Evolutionary conservation across 2,113 vertebrate species (phyloP).

Genomic region (Heliornis fulica): DNA sequence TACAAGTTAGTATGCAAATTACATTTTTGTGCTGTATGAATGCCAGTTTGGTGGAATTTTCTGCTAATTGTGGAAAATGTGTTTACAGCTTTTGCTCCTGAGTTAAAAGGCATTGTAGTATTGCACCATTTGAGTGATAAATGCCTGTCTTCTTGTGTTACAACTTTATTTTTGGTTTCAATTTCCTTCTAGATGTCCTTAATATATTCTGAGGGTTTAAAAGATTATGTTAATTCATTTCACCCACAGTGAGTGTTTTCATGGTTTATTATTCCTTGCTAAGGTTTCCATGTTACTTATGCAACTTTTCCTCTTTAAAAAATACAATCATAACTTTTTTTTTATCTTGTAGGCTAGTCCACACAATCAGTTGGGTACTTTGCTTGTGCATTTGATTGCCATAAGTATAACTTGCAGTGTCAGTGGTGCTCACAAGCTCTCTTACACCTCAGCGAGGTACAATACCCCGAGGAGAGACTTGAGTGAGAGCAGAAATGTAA

Average conservation of each 20-base stretch:
- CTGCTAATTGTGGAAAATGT: neutral
- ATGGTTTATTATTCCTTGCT: neutral
- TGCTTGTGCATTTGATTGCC: accelerated
- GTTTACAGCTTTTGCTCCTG: neutral
- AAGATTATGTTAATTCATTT: neutral
- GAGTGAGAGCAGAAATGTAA: neutral
- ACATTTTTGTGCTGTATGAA: neutral
- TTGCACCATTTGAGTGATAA: neutral
- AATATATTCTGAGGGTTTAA: neutral
- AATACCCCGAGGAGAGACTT: neutral
- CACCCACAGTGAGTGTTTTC: neutral
- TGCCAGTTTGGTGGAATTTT: neutral
- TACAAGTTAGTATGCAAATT: neutral
- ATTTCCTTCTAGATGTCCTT: neutral
- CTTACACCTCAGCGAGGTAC: neutral
- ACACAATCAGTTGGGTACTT: neutral
- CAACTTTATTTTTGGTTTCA: neutral
- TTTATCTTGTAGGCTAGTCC: neutral
- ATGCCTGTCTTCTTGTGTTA: neutral
- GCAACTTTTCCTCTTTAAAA: neutral
- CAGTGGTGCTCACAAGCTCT: neutral
- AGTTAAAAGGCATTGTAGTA: neutral
- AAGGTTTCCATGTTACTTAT: neutral
- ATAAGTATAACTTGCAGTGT: neutral
- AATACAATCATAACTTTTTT: neutral